Percentiles rank a stretch among this genome's conserved stretches.
Evolutionary conservation across 2,113 vertebrate genomes (phyloP).

Genomic region (Diphyllodes magnificus): DNA sequence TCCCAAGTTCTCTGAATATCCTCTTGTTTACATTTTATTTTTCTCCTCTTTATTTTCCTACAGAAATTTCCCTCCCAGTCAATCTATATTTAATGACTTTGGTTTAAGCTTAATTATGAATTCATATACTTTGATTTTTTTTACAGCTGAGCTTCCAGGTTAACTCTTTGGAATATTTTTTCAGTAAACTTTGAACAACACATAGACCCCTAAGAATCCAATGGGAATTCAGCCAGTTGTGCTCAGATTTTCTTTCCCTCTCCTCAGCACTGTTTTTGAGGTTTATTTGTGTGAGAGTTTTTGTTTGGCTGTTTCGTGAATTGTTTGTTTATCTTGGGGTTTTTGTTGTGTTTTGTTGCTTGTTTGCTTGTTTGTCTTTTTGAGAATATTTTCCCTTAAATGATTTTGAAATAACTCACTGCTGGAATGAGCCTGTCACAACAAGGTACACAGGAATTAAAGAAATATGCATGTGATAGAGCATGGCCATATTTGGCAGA

Average conservation of each 20-base stretch:
- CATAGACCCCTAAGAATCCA: background rate
- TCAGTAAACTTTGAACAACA: background rate
- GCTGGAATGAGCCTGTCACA: background rate
- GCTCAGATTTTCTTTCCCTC: background rate
- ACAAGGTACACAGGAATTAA: background rate
- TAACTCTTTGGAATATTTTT: background rate
- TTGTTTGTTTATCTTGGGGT: rapidly evolving
- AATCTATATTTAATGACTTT: background rate
- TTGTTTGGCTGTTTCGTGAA: background rate
- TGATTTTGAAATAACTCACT: background rate
- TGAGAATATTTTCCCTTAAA: background rate
- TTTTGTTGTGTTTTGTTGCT: background rate
- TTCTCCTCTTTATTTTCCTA: background rate
- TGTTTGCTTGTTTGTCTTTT: background rate
- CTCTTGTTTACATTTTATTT: background rate
- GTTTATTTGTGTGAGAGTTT: background rate
- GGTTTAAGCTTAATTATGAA: background rate
- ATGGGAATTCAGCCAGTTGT: background rate
- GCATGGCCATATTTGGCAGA: conserved; percentile 8
- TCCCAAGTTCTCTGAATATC: background rate
- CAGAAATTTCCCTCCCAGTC: background rate
- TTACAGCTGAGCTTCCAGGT: background rate
- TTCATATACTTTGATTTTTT: background rate
- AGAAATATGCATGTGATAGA: background rate
- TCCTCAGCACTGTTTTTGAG: rapidly evolving